Evolutionary conservation across 2,888 invertebrate genomes (phyloP).

Genomic region (Aleiodes alternator): DNA sequence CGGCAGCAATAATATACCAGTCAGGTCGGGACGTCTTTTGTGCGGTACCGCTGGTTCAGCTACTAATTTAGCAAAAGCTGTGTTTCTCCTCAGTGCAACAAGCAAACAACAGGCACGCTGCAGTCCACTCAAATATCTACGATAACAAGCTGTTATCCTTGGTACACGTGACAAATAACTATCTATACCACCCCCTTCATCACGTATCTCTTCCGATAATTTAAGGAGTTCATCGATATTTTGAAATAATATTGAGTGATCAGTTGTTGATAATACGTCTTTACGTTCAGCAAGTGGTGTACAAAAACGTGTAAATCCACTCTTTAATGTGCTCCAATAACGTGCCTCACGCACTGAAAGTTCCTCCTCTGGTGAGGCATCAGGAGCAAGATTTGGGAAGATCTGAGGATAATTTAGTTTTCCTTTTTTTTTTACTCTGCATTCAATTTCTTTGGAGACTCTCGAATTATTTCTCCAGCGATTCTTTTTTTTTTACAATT

Average conservation of each 20-base stretch:
- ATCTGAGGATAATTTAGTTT: conserved; percentile 59
- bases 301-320: conserved; percentile 87
- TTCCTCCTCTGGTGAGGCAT: conserved; percentile 85
- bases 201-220: conserved; percentile 88
- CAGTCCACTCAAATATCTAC: conserved; percentile 88
- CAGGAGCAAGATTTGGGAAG: conserved; percentile 72
- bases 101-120: conserved; percentile 91
- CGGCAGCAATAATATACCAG: conserved; percentile 89
- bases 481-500: not conserved
- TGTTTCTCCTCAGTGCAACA: conserved; percentile 80
- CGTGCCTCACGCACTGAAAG: conserved; percentile 87
- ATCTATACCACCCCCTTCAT: conserved; percentile 81
- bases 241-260: conserved; percentile 89
- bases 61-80: conserved; percentile 87
- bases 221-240: conserved; percentile 89
- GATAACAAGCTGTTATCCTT: conserved; percentile 86
- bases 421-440: not conserved
- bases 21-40: conserved; percentile 86
- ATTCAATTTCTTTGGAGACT: no score
- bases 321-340: conserved; percentile 86
- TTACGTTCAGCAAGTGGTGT: conserved; percentile 85
- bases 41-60: conserved; percentile 89
- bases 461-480: no score
- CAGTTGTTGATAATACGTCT: conserved; percentile 85
- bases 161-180: conserved; percentile 84